phyloP scores from a whole-genome alignment of 2,113 vertebrate genomes.

The Dissostichus mawsoni region DNA sequence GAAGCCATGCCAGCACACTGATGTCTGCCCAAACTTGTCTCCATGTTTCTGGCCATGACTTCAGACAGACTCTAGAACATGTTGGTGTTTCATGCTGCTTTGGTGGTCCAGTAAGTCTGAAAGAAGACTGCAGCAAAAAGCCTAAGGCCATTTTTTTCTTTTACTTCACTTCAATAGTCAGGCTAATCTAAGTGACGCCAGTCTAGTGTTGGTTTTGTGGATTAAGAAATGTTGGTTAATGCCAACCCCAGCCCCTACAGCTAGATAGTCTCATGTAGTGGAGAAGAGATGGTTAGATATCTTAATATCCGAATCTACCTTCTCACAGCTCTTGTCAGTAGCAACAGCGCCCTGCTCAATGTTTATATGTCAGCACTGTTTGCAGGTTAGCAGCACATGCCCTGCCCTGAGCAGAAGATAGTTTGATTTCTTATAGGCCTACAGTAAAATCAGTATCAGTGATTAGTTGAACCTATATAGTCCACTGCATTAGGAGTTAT shows the following conservation, averaged over 20 bases:
- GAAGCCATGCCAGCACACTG: background rate
- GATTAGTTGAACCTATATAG: background rate
- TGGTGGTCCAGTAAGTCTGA: slow-evolving; percentile 5
- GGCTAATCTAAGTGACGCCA: background rate
- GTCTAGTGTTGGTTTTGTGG: background rate
- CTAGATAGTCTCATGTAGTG: background rate
- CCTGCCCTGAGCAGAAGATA: background rate
- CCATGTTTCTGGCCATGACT: slow-evolving; percentile 19
- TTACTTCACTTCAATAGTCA: slow-evolving; percentile 11
- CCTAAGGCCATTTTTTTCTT: background rate
- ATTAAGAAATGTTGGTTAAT: background rate
- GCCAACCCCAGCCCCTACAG: background rate
- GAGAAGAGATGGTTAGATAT: background rate
- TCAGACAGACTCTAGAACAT: slow-evolving; percentile 22
- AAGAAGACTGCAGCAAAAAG: slow-evolving; percentile 16
- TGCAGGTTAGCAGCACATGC: background rate
- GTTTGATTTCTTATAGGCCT: background rate
- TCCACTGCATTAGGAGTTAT: background rate
- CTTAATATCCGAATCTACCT: background rate
- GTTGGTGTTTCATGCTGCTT: slow-evolving; percentile 24
- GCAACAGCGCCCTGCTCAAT: background rate
- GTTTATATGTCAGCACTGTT: background rate
- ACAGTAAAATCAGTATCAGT: background rate
- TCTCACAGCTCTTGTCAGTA: background rate
- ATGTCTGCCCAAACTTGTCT: background rate